Evolutionary conservation across 2,113 vertebrate genomes (phyloP), one percentile per base, ranked within the genome.

Genomic region (Carassius gibelio): DNA sequence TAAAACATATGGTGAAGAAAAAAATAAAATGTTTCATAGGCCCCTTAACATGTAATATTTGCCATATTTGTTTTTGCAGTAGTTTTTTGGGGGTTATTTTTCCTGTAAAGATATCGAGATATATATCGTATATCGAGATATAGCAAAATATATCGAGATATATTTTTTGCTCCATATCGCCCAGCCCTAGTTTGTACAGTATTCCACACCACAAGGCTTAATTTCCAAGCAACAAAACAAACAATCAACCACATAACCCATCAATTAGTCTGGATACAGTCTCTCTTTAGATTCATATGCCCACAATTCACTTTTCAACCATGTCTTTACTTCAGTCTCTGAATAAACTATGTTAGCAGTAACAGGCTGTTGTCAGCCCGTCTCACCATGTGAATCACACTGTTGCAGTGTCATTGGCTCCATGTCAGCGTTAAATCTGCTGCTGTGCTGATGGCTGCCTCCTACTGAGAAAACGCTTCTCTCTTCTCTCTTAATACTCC

Each of bases 191-290:
- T 84, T 75, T 66, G 45, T 17, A 30, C 69, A 80, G 11, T 55
- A 50, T 34, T 85, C 83, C 26, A 75, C 17, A 84, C 69, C 59
- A 85, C 50, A 13, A 14, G 61, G 84, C 42, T 85, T 83, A 30
- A 87, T 81, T 77, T 87, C 81, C 50, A 84, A 78, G 74, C 81
- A 91, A 83, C 88, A 50, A 48, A 75, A 50, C 45, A 75, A 75
- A 75, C 72, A 50, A 75, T 50, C 45, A 2, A 50, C 45, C 36
- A 75, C 21, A 23, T 14, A 75, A 75, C 72, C 72, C 45, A 15
- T 26, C n/a, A 75, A 75, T 75, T 50, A 75, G 45, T 75, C 72
- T 26, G 2, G 8, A 50, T 23, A 75, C 45, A 75, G 45, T 15
- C 11, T 75, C 69, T 72, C 15, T 69, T 69, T 69, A 69, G 30